These are phyloP conservation scores for Drosophila subpulchrella DNA, from an alignment of 1,140 invertebrate species.

Conservation along the genomic window DNA sequence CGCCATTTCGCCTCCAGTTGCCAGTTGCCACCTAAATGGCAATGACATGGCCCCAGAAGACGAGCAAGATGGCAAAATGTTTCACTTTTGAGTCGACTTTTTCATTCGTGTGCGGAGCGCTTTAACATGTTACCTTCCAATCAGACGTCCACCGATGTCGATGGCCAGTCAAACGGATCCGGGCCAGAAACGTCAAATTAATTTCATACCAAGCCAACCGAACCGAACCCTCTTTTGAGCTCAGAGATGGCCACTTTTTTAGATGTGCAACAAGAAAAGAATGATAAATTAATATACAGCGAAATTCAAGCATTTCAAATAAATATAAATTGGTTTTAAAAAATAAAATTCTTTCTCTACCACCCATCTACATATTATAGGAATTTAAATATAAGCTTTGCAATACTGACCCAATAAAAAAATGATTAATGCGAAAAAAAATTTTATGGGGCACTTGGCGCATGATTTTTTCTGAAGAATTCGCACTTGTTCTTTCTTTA, in stretches of 20 bases:
- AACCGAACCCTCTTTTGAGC: conserved; percentile 18
- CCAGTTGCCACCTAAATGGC: conserved; percentile 37
- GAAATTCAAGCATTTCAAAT: no score
- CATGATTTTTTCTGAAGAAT: background rate
- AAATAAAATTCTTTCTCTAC: no score
- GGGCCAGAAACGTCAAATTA: conserved; percentile 39
- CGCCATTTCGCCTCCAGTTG: conserved; percentile 44
- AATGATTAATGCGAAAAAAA: no score
- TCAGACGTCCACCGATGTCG: conserved; percentile 11
- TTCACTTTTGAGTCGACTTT: conserved; percentile 40
- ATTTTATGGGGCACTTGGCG: no score
- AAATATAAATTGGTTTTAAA: background rate
- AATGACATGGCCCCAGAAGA: conserved; percentile 36
- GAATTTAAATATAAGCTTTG: no score
- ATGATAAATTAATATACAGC: background rate
- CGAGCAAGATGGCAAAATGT: conserved; percentile 8
- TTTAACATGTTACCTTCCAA: conserved; percentile 36
- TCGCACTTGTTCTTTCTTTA: background rate
- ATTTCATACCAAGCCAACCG: conserved; percentile 10
- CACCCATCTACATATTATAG: no score
- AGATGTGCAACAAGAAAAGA: background rate
- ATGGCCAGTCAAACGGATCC: conserved; percentile 41
- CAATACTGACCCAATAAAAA: no score
- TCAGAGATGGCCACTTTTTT: conserved; percentile 9
- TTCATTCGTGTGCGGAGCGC: conserved; percentile 16